A percentile compares a stretch with the other conserved stretches of the same genome.
These are phyloP conservation scores for Microctonus brassicae DNA, from an alignment of 2,888 invertebrate genomes.

Conservation along the genomic window DNA sequence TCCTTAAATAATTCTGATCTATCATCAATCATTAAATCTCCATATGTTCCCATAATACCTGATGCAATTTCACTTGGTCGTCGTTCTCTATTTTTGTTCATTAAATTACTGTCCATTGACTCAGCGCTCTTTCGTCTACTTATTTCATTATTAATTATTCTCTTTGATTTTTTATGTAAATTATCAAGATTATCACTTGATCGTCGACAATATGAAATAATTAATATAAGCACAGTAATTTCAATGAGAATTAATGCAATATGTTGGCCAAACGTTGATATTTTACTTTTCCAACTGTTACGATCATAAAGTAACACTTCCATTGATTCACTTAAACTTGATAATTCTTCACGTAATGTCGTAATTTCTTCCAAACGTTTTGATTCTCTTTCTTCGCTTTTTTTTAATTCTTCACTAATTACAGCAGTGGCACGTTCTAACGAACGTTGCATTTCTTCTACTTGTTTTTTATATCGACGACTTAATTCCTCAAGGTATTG, in stretches of 20 bases:
- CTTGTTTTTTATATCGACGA: conserved; percentile 94
- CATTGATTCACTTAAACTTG: conserved; percentile 75
- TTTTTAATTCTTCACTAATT: conserved; percentile 80
- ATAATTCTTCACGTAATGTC: conserved; percentile 76
- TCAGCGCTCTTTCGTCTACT: conserved; percentile 46
- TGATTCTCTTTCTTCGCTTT: conserved; percentile 81
- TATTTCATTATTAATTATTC: conserved; percentile 46
- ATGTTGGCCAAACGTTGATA: conserved; percentile 73
- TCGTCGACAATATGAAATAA: conserved; percentile 71
- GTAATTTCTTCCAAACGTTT: conserved; percentile 84
- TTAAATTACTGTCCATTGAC: conserved; percentile 30
- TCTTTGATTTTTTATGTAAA: too few relatives aligned
- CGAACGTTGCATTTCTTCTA: conserved; percentile 92
- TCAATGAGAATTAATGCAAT: conserved; percentile 71
- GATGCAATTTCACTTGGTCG: conserved; percentile 80
- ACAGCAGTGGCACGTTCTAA: conserved; percentile 83
- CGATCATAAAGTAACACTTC: conserved; percentile 75
- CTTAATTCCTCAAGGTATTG: conserved; percentile 97
- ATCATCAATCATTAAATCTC: conserved; percentile 74
- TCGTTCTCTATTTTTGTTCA: conserved; percentile 73
- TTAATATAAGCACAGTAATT: conserved; percentile 71
- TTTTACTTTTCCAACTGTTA: conserved; percentile 76
- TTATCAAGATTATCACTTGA: conserved; percentile 61
- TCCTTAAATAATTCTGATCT: conserved; percentile 64
- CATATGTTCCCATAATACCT: conserved; percentile 72